These are phyloP conservation scores for Acanthornis magna DNA, from an alignment of 2,797 vertebrate species.

Conservation along the genomic window DNA sequence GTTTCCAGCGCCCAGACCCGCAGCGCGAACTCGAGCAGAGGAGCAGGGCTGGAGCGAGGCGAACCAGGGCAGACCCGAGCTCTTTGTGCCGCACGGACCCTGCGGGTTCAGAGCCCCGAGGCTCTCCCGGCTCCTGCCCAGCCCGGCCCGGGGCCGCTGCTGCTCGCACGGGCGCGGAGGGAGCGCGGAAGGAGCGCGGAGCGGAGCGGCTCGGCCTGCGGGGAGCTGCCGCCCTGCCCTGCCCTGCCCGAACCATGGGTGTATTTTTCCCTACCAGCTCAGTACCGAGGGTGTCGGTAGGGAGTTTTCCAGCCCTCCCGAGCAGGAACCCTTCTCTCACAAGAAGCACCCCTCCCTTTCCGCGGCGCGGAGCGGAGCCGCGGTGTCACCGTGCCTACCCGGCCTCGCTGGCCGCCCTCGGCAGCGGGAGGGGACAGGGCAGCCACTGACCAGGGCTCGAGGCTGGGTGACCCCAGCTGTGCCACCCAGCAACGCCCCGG, in stretches of 20 bases:
- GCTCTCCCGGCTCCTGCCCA: background rate
- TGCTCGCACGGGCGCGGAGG: background rate
- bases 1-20: background rate
- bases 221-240: background rate
- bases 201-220: background rate
- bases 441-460: fast-evolving
- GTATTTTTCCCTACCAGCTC: background rate
- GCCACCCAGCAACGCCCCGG: background rate
- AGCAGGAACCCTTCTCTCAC: background rate
- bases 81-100: fast-evolving
- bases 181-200: background rate
- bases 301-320: constrained; percentile 1
- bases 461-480: background rate
- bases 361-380: background rate
- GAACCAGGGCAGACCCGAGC: background rate
- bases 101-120: background rate
- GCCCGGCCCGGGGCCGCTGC: background rate
- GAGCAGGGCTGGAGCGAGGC: background rate
- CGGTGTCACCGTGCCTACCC: background rate
- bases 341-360: background rate
- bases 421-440: background rate
- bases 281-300: background rate
- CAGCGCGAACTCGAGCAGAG: background rate
- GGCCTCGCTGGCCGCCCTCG: background rate
- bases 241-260: background rate